Evolutionary conservation across 2,113 vertebrate genomes (phyloP), one percentile per base, ranked within the genome.

Genomic region (Gambusia holbrooki): DNA sequence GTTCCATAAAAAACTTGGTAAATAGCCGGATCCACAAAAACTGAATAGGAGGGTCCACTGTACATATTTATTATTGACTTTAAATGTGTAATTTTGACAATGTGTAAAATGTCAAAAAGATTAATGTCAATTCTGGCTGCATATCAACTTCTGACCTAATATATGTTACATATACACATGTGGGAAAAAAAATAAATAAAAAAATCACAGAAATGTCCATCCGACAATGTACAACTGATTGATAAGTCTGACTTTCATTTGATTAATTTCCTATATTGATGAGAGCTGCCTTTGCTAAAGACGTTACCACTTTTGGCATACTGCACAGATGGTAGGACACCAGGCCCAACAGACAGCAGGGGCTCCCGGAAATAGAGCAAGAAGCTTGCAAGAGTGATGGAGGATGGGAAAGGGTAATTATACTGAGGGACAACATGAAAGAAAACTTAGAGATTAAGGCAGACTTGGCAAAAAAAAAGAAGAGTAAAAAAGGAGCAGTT

Each of bases 241-340:
- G 3, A 17, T n/a, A 25, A 37, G 27, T 73, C 69, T 68, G 9
- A 45, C 70, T 66, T 66, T 48, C 28, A 62, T 32, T 45, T 33
- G 4, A 58, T 12, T 62, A 30, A 25, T 63, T 40, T 2, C 80
- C 42, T 75, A 71, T 71, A 42, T 61, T 72, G 66, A 68, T 72
- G 67, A 42, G 5, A 40, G 28, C 10, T 77, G 29, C 63, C 60
- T 79, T 29, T 66, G 68, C 71, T 60, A 79, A 79, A 80, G 25
- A 40, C 40, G 64, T 79, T 78, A 48, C 32, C 74, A 76, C 51
- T 81, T 51, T 45, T 79, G 84, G 76, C 75, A 81, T 76, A 69
- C 61, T 74, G 81, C 85, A 90, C 90, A 92, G 89, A 92, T 91
- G 89, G 91, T 73, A 71, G 84, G 80, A 89, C 85, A 71, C 73